Conservation (phyloP, 2,113 vertebrate species). For the Ameiurus melas region DNA sequence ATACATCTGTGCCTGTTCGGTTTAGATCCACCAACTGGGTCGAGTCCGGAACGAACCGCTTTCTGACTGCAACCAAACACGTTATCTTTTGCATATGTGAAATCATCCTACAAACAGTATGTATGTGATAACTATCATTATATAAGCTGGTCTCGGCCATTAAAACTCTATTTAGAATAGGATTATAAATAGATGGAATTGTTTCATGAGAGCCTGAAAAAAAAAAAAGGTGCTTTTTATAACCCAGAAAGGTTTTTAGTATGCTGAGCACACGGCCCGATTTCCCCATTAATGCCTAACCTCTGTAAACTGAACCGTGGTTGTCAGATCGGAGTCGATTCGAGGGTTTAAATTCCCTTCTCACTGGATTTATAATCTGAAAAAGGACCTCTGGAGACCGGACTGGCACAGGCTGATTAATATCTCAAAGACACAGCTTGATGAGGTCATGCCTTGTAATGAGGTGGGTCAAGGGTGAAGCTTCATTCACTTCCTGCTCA, state of each 20-base stretch:
- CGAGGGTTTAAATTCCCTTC: background rate
- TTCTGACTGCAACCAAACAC: background rate
- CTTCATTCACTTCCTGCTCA: slow-evolving; percentile 29
- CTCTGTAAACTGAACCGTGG: background rate
- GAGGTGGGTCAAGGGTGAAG: slow-evolving; percentile 31
- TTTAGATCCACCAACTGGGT: background rate
- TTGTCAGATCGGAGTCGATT: background rate
- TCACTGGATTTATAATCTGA: slow-evolving; percentile 22
- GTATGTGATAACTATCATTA: background rate
- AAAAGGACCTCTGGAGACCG: background rate
- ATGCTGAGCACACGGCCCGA: background rate
- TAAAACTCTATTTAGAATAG: background rate
- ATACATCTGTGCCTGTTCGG: background rate
- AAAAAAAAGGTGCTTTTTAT: background rate
- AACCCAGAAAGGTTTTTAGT: background rate
- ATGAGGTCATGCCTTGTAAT: slow-evolving; percentile 33
- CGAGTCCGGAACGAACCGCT: background rate
- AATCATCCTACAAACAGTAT: background rate
- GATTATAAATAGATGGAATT: background rate
- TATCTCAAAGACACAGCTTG: background rate
- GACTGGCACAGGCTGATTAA: slow-evolving; percentile 7
- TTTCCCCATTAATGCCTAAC: background rate
- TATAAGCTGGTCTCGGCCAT: background rate
- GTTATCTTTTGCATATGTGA: background rate
- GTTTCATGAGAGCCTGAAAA: background rate